phyloP scores from a whole-genome alignment of 2,888 invertebrate genomes.

The Microchrysa polita region DNA sequence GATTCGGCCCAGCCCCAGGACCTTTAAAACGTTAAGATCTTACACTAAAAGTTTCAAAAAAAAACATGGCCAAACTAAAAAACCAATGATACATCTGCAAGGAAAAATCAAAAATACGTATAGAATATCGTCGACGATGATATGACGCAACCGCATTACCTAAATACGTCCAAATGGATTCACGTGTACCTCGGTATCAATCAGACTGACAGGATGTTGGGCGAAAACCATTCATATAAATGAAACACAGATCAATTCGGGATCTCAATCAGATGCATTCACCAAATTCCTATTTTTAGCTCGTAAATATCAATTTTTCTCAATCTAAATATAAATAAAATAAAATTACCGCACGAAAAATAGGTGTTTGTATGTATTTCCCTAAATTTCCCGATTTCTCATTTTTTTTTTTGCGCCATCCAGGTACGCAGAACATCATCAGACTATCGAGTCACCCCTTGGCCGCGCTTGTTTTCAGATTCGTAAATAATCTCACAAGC shows the following conservation, averaged over 20 bases:
- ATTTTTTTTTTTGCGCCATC: neutral
- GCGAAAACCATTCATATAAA: neutral
- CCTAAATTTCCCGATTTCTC: constrained; percentile 2
- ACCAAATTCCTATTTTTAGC: neutral
- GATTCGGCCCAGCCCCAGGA: no score
- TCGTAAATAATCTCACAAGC: neutral
- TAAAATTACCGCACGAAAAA: neutral
- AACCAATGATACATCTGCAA: no score
- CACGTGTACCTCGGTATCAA: neutral
- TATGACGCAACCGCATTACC: neutral
- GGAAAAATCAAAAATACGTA: no score
- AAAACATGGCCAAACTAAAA: no score
- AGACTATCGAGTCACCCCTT: neutral
- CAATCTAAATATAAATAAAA: constrained; percentile 10
- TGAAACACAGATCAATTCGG: neutral
- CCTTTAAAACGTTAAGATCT: no score
- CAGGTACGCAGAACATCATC: neutral
- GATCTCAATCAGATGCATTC: constrained; percentile 11
- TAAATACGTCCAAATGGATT: neutral
- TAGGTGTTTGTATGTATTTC: neutral
- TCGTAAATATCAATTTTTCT: constrained; percentile 19
- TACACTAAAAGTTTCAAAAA: no score
- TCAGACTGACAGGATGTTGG: neutral
- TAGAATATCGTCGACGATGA: no score
- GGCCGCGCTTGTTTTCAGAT: neutral